Conservation (phyloP, 2,113 vertebrate genomes). For the Atrichornis clamosus region DNA sequence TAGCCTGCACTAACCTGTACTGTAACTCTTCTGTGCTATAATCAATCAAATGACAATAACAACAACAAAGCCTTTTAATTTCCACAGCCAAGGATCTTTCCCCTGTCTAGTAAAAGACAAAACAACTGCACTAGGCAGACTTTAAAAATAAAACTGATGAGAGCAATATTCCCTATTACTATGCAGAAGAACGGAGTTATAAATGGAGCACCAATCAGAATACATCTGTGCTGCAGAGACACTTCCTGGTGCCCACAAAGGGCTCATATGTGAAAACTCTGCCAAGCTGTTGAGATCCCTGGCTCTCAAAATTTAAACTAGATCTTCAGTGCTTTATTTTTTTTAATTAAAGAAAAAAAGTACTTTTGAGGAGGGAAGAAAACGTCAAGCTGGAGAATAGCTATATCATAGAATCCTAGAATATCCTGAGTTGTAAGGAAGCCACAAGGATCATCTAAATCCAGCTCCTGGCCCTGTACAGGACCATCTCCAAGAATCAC, state of each 20-base stretch:
- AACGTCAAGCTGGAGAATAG: not conserved
- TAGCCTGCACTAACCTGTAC: not conserved
- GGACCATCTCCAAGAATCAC: not conserved
- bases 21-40: not conserved
- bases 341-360: not conserved
- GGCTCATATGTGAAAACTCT: not conserved
- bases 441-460: not conserved
- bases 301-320: not conserved
- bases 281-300: not conserved
- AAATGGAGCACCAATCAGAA: rapidly evolving
- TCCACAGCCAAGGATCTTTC: not conserved
- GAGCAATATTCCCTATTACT: not conserved
- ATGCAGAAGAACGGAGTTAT: rapidly evolving
- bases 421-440: not conserved
- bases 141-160: not conserved
- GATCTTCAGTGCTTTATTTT: not conserved
- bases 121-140: not conserved
- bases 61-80: not conserved
- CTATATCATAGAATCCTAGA: not conserved
- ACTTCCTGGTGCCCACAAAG: not conserved
- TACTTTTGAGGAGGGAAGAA: not conserved
- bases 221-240: not conserved
- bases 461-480: not conserved
- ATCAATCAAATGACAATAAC: not conserved
- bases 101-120: not conserved